These are phyloP conservation scores for Sorex maritimensis DNA, from an alignment of 2,797 vertebrate species.

Conservation along the genomic window DNA sequence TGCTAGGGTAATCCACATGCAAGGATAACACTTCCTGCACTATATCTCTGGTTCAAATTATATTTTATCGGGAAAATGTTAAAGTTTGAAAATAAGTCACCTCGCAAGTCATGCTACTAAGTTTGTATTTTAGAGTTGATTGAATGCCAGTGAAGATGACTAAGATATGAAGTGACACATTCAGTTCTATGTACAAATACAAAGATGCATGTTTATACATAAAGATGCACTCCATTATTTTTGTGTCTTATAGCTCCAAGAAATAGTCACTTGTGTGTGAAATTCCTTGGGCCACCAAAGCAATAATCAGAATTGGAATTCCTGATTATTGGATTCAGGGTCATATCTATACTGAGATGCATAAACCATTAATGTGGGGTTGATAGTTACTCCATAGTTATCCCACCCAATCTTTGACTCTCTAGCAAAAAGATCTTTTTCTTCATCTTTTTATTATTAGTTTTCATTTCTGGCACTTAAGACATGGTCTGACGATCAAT, in stretches of 20 bases:
- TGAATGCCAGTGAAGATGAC: neutral
- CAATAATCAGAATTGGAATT: slow-evolving; percentile 11
- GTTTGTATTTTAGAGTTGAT: slow-evolving; percentile 20
- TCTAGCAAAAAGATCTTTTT: neutral
- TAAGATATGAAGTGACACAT: neutral
- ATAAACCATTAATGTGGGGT: neutral
- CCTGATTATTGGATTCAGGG: slow-evolving; percentile 32
- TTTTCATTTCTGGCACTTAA: slow-evolving; percentile 51
- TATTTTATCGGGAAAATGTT: too few species aligned
- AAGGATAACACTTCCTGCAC: too few species aligned
- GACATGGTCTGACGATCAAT: slow-evolving; percentile 42
- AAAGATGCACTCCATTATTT: neutral
- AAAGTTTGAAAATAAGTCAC: neutral
- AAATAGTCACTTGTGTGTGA: neutral
- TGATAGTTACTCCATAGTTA: neutral
- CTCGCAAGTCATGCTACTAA: neutral
- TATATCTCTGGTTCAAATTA: too few species aligned
- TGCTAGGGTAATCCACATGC: too few species aligned
- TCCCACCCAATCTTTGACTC: neutral
- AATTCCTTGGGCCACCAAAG: neutral
- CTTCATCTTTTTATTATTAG: slow-evolving; percentile 6
- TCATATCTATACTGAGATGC: neutral
- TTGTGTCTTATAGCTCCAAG: neutral
- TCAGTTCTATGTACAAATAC: neutral
- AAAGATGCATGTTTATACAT: too few species aligned